Evolutionary conservation across 2,888 invertebrate species (phyloP).

Genomic region (Plemyria rubiginata): DNA sequence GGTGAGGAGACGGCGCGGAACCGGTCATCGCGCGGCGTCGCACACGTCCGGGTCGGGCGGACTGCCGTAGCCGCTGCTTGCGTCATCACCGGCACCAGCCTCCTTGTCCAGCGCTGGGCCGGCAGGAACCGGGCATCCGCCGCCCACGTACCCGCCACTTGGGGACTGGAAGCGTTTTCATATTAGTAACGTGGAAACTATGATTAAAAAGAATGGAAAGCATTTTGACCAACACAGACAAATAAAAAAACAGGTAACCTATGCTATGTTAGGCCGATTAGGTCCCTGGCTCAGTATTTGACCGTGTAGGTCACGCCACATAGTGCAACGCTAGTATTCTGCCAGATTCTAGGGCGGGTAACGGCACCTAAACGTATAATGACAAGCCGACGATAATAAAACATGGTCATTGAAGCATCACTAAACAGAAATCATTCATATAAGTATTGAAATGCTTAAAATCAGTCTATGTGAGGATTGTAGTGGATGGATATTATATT

Average conservation of each 20-base stretch:
- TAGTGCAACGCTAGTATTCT: no score
- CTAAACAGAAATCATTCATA: background rate
- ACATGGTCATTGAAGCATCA: no score
- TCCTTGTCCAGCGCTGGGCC: slow-evolving; percentile 71
- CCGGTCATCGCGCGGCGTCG: slow-evolving; percentile 81
- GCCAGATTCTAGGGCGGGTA: no score
- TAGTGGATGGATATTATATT: no score
- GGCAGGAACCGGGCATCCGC: slow-evolving; percentile 59
- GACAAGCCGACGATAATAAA: no score
- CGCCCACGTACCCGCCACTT: slow-evolving; percentile 71
- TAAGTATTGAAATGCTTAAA: background rate
- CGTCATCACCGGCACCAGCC: slow-evolving; percentile 86
- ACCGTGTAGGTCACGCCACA: no score
- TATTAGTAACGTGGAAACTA: background rate
- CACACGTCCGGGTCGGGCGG: slow-evolving; percentile 88
- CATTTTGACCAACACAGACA: no score
- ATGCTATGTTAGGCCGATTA: no score
- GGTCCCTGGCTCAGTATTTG: no score
- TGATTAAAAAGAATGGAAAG: no score
- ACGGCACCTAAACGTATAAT: no score
- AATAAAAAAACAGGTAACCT: no score
- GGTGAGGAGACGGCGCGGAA: slow-evolving; percentile 78
- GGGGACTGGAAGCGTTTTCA: slow-evolving; percentile 64
- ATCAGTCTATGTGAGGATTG: background rate
- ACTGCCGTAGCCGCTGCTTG: slow-evolving; percentile 92